Conservation (phyloP, 2,113 vertebrate species). For the Mus spicilegus region DNA sequence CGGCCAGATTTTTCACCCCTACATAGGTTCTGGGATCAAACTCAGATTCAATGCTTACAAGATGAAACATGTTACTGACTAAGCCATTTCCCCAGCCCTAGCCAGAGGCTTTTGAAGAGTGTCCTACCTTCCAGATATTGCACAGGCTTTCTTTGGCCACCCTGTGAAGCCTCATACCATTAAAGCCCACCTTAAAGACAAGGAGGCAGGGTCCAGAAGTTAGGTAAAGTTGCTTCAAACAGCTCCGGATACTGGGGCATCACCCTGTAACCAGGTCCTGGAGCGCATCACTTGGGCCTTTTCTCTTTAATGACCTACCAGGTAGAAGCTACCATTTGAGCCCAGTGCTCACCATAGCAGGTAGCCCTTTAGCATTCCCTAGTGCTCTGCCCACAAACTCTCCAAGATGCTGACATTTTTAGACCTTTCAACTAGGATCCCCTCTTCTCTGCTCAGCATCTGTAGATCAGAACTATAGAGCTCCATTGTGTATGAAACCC, state of each 20-base stretch:
- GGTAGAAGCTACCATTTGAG: not conserved
- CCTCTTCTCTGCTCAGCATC: not conserved
- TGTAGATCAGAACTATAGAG: not conserved
- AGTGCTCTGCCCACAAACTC: not conserved
- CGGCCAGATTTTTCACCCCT: too few species aligned
- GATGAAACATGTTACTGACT: not conserved
- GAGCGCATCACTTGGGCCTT: accelerated
- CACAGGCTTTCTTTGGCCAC: not conserved
- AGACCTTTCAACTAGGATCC: not conserved
- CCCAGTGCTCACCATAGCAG: not conserved
- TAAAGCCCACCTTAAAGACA: not conserved
- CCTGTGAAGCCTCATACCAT: not conserved
- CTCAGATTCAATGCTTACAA: not conserved
- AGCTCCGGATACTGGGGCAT: not conserved
- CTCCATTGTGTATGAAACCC: not conserved
- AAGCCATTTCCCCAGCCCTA: not conserved
- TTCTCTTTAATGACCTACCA: not conserved
- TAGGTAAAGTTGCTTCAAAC: not conserved
- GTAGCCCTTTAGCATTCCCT: not conserved
- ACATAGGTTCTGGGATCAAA: not conserved
- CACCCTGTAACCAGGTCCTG: not conserved
- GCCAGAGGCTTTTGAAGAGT: not conserved
- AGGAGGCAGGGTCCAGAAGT: not conserved
- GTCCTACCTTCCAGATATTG: not conserved
- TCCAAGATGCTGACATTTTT: not conserved